Evolutionary conservation across 2,113 vertebrate genomes (phyloP), one percentile per base, ranked within the genome.

Genomic region (Perca flavescens): DNA sequence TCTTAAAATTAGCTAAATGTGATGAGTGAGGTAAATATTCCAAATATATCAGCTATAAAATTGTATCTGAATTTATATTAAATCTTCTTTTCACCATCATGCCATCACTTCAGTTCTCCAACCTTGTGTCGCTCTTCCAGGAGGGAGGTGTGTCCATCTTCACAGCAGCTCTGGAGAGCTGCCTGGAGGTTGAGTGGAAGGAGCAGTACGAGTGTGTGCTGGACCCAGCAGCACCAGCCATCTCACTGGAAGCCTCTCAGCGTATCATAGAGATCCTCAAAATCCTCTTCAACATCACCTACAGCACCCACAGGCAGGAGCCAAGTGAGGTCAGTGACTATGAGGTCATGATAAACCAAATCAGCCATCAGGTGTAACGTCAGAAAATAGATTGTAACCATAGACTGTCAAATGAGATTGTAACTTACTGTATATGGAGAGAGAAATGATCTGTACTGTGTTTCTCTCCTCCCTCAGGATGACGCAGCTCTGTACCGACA

Each of bases 211-310:
- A 93, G 84, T 92, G 93, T 61, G 82, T 77, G 52, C 82, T 91
- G 53, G 76, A 88, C 60, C 74, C 76, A 0, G 56, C 54, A 2
- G 75, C 60, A 5, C 79, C 88, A 4, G 90, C 91, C 5, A 89
- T 96, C 69, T 92, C 91, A n/a, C 90, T 86, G 80, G 92, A 95
- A 14, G 88, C 88, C 47, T 94, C 92, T 17, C 94, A 96, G 78
- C 86, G 85, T 0, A 65, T 90, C 50, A 80, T 86, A 31, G 95
- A 96, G 86, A 93, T 96, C 66, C 94, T 95, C 61, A 96, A 96
- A 90, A 93, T 93, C 78, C 91, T 96, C 82, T 96, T 96, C 84
- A 96, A 94, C 80, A 91, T 96, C 85, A 95, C 93, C 10, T 86
- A 88, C 88, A 93, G 92, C 78, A 81, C 65, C 52, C 94, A 91